phyloP scores from a whole-genome alignment of 2,113 vertebrate species.

The Orthonyx spaldingii region DNA sequence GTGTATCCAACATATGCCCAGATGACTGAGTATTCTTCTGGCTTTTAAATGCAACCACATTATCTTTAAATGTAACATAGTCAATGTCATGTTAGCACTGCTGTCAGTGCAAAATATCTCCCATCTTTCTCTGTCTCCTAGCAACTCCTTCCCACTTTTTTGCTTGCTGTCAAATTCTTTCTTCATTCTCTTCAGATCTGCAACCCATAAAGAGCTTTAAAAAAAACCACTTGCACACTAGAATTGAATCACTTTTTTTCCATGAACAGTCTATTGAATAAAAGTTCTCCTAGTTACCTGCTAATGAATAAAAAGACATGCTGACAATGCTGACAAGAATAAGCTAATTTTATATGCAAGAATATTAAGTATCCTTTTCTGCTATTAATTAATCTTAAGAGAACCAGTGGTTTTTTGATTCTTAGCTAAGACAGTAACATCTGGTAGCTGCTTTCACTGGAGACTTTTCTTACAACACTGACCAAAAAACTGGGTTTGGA shows the following conservation, averaged over 20 bases:
- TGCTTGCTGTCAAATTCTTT: conserved; percentile 22
- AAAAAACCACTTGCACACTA: neutral
- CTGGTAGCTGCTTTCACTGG: neutral
- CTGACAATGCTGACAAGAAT: neutral
- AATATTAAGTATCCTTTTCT: neutral
- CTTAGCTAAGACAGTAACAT: neutral
- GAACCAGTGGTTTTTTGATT: neutral
- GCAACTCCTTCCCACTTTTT: conserved; percentile 43
- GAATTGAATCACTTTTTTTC: neutral
- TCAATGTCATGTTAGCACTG: neutral
- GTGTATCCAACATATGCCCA: neutral
- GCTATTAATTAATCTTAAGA: neutral
- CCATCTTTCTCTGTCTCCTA: conserved; percentile 1
- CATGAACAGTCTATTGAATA: neutral
- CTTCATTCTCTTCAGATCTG: neutral
- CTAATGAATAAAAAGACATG: neutral
- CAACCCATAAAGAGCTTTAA: conserved; percentile 1
- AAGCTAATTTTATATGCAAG: neutral
- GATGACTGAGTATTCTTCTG: neutral
- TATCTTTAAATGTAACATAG: neutral
- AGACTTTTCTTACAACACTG: too few relatives aligned
- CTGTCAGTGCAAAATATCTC: neutral
- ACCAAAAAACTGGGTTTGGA: neutral
- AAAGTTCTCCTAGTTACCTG: neutral
- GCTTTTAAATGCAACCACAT: neutral